Percentiles rank a stretch among this genome's conserved stretches.
Evolutionary conservation across 1,140 invertebrate species (phyloP).

Genomic region (Brachionus rubens): DNA sequence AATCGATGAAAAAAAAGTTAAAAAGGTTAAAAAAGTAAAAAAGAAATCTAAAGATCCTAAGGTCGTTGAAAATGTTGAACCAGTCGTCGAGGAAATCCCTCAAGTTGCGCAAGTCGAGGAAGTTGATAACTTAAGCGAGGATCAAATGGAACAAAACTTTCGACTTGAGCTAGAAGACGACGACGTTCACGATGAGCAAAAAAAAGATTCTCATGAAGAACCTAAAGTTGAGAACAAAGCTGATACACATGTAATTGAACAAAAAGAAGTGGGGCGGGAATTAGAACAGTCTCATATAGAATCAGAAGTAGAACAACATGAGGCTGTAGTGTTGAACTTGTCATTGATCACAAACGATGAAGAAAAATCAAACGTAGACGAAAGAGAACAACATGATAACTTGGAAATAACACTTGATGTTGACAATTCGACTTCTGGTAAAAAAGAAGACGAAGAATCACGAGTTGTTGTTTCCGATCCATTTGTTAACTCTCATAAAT

Average conservation of each 20-base stretch:
- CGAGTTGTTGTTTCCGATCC: neutral
- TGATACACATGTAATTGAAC: too few relatives aligned
- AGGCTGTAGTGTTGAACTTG: neutral
- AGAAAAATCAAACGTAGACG: neutral
- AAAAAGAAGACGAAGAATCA: neutral
- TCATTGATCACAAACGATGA: conserved; percentile 33
- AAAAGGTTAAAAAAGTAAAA: conserved; percentile 24
- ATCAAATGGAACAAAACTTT: neutral
- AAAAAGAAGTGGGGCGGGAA: neutral
- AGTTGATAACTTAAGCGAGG: neutral
- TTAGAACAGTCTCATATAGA: neutral
- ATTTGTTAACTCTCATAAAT: neutral
- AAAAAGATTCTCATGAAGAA: neutral
- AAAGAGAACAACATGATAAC: neutral
- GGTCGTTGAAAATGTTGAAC: neutral
- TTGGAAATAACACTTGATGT: neutral
- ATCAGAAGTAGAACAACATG: neutral
- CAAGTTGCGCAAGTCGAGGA: neutral
- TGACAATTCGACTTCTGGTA: neutral
- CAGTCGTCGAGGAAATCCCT: neutral
- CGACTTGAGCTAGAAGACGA: neutral
- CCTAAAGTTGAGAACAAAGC: neutral
- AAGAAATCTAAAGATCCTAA: neutral
- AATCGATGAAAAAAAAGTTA: neutral
- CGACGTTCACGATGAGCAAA: neutral